Base-by-base conservation (phyloP, 2,113 vertebrate genomes). In the Myiozetetes cayanensis region DNA sequence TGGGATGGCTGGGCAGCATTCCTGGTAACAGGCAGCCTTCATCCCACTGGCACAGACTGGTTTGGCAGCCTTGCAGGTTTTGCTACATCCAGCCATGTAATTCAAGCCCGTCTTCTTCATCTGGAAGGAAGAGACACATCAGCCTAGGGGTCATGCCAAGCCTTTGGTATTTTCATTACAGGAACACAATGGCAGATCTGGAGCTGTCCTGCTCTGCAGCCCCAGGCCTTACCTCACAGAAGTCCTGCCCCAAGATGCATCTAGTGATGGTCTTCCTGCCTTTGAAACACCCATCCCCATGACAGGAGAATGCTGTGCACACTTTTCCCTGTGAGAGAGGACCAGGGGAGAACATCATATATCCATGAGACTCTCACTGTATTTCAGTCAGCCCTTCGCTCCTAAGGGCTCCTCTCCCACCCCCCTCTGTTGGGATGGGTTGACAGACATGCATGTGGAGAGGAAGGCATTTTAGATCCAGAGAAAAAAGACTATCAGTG, bases 171-270 rank as follows among this genome's bases (percentile, higher is more conserved):
- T 39, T 4, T 1, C 53, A 3, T 16, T 14, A 21, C 13, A 68
- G 75, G 50, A 77, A 13, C 0, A 23, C 22, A 56, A 2, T 33
- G 15, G 8, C 35, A 18, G 56, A 19, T 56, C 41, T 24, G 56
- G 53, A 35, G 49, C 43, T 28, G 55, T 27, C 52, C 47, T 10
- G 44, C 37, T 28, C 13, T 55, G 53, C 43, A 74, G 31, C 46
- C 43, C 28, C 46, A 78, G 55, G 65, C 79, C 43, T 27, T 97
- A 99, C 98, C 97, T 98, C 97, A 55, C 98, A 99, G 93, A 98
- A 98, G 43, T 96, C 85, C 6, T 97, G 91, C 37, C 96, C 97
- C 15, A 95, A 46, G 58, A 23, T 22, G 94, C 96, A 98, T 63
- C 89, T 5, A 0, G 46, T 35, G 50, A 61, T 3, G 10, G 30